Percentiles rank a stretch among this genome's conserved stretches.
These are phyloP conservation scores for Actinia equina DNA, from an alignment of 64 coral and sea anemone genomes.

Conservation along the genomic window DNA sequence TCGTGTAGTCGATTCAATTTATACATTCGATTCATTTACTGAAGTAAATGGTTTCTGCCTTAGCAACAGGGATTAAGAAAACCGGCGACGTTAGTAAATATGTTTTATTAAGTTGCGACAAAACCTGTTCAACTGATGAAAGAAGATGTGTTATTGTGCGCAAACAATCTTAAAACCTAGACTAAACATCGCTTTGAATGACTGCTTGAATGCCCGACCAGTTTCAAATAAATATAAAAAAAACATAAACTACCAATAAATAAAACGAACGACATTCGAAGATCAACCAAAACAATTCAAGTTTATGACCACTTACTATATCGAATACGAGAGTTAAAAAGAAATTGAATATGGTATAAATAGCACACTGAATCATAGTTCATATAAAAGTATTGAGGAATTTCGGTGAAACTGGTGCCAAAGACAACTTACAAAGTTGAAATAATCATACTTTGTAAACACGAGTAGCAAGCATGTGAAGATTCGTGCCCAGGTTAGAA, in stretches of 20 bases:
- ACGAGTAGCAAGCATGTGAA: neutral
- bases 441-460: neutral
- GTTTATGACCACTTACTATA: neutral
- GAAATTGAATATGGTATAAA: neutral
- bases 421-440: neutral
- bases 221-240: neutral
- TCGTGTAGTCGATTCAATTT: too few relatives aligned
- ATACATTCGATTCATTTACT: too few relatives aligned
- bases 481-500: neutral
- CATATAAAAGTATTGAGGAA: neutral
- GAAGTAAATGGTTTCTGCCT: too few relatives aligned
- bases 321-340: neutral
- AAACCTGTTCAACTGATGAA: too few relatives aligned
- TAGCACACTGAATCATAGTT: too few relatives aligned
- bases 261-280: neutral
- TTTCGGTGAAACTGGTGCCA: neutral
- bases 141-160: too few relatives aligned
- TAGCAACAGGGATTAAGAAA: too few relatives aligned
- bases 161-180: too few relatives aligned
- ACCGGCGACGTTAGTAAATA: too few relatives aligned
- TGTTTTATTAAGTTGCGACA: too few relatives aligned
- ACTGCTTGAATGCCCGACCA: neutral
- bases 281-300: neutral
- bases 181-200: neutral
- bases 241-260: neutral